A percentile compares a stretch with the other conserved stretches of the same genome.
These are phyloP conservation scores for Trichosurus vulpecula DNA, from an alignment of 2,797 vertebrate genomes.

Conservation along the genomic window DNA sequence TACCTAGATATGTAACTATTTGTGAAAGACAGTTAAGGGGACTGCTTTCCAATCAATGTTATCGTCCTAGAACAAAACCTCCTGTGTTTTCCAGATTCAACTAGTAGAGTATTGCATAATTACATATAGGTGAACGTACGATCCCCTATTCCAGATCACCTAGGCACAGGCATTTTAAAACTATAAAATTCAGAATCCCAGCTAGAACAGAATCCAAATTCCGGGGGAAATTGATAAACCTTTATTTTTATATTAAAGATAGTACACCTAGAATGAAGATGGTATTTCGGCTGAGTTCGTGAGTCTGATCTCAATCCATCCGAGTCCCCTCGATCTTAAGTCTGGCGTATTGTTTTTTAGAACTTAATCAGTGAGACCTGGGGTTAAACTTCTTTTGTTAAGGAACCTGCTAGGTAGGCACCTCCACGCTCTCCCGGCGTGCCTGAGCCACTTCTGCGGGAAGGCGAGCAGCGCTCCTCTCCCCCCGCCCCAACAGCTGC, in stretches of 20 bases:
- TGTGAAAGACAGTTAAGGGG: background rate
- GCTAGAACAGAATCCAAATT: conserved; percentile 23
- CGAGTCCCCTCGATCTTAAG: background rate
- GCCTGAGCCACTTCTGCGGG: background rate
- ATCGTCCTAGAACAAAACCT: conserved; percentile 38
- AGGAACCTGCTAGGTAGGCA: conserved; percentile 7
- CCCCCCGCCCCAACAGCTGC: background rate
- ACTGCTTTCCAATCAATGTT: conserved; percentile 34
- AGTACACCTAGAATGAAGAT: background rate
- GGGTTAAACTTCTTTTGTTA: conserved; percentile 69
- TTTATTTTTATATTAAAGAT: conserved; percentile 39
- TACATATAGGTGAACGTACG: conserved; percentile 41
- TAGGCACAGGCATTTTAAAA: conserved; percentile 31
- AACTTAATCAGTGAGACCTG: background rate
- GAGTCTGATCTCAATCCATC: background rate
- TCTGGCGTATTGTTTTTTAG: background rate
- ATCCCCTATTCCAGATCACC: conserved; percentile 16
- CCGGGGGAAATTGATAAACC: conserved; percentile 3
- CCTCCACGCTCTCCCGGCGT: background rate
- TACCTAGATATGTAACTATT: background rate
- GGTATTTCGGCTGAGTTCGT: background rate
- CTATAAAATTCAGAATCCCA: conserved; percentile 37
- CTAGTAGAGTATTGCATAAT: conserved; percentile 38
- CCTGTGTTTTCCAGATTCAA: conserved; percentile 27
- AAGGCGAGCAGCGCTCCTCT: background rate